These are phyloP conservation scores for Oncorhynchus keta DNA, from an alignment of 2,113 vertebrate genomes.

Conservation along the genomic window DNA sequence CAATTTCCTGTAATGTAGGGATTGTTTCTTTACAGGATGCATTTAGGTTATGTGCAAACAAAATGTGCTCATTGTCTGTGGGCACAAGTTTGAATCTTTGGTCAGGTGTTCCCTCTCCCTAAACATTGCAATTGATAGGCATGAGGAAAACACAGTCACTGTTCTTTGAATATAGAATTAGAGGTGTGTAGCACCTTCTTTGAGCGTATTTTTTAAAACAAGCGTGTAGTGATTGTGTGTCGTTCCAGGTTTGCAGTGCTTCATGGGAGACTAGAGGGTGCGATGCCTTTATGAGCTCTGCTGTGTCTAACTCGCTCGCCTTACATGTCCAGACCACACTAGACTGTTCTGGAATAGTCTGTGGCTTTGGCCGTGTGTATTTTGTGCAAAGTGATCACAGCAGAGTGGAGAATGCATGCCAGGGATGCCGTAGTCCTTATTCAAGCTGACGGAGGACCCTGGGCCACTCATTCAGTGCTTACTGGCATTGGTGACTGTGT, in stretches of 20 bases:
- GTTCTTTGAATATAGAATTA: too few relatives aligned
- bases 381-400: conserved; percentile 43
- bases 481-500: conserved; percentile 35
- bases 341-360: conserved; percentile 43
- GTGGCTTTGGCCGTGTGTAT: conserved; percentile 45
- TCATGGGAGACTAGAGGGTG: too few relatives aligned
- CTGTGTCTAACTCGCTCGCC: conserved; percentile 13
- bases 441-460: conserved; percentile 54
- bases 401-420: conserved; percentile 53
- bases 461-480: conserved; percentile 41
- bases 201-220: background rate
- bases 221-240: background rate
- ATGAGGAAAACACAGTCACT: too few relatives aligned
- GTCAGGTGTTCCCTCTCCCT: background rate
- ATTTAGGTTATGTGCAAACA: conserved; percentile 56
- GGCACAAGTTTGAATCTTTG: conserved; percentile 23
- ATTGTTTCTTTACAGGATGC: conserved; percentile 61
- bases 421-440: conserved; percentile 67
- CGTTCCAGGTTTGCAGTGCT: background rate
- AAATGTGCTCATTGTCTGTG: conserved; percentile 35
- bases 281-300: background rate
- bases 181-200: background rate
- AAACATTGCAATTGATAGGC: too few relatives aligned
- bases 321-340: conserved; percentile 26
- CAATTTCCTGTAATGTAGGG: conserved; percentile 69